Percentiles rank a stretch among this genome's conserved stretches.
Evolutionary conservation across 2,797 vertebrate genomes (phyloP).

Genomic region (Babyrousa celebensis): DNA sequence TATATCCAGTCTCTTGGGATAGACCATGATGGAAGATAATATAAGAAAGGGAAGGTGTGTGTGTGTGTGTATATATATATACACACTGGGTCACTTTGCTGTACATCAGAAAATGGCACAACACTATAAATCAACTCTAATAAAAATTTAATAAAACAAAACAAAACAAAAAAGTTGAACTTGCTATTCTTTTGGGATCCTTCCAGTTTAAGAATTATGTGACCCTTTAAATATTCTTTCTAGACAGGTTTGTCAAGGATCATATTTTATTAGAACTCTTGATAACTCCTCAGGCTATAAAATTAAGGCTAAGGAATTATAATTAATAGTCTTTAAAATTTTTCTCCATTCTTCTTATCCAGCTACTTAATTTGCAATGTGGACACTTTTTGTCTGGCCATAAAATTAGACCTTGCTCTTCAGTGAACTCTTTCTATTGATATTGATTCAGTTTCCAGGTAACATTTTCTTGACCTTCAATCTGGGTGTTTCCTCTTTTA

Average conservation of each 20-base stretch:
- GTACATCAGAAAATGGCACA: no score
- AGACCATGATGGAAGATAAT: no score
- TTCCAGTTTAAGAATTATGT: constrained; percentile 56
- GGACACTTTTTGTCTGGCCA: constrained; percentile 60
- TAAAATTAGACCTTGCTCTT: constrained; percentile 77
- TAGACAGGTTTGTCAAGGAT: constrained; percentile 36
- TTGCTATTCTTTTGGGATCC: constrained; percentile 20
- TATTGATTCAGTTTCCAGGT: constrained; percentile 60
- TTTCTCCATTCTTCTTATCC: constrained; percentile 55
- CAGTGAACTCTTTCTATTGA: constrained; percentile 51
- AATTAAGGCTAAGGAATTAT: constrained; percentile 75
- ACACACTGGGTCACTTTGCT: no score
- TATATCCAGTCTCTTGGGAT: no score
- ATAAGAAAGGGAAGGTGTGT: no score
- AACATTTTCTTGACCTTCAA: constrained; percentile 62
- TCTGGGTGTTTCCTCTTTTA: constrained; percentile 46
- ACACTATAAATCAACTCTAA: no score
- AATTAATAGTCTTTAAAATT: constrained; percentile 73
- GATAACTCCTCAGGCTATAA: constrained; percentile 73
- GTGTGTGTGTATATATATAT: no score
- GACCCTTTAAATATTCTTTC: constrained; percentile 57
- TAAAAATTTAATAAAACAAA: no score
- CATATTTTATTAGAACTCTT: constrained; percentile 80
- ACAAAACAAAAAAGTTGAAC: neutral
- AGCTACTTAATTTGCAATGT: constrained; percentile 74